These are phyloP conservation scores for Serinus canaria DNA, from an alignment of 2,113 vertebrate species.

Conservation along the genomic window DNA sequence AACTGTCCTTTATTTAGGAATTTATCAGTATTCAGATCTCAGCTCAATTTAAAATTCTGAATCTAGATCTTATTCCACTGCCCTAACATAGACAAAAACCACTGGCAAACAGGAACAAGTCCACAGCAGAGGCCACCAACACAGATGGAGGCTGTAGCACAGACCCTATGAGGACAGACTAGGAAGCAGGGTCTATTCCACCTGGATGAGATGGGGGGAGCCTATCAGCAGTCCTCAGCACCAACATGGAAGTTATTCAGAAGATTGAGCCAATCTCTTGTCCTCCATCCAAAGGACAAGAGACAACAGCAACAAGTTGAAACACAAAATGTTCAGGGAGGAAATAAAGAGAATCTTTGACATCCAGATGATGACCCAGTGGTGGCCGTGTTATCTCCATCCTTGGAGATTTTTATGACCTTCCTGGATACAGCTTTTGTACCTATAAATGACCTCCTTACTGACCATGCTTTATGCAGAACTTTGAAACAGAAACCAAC, in stretches of 20 bases:
- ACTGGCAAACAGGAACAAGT: background rate
- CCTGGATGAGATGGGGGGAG: background rate
- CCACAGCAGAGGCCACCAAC: background rate
- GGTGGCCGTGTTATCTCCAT: background rate
- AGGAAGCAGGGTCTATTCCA: background rate
- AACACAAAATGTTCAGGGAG: background rate
- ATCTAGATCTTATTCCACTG: background rate
- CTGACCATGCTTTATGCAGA: background rate
- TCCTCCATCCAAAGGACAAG: background rate
- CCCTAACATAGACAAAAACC: background rate
- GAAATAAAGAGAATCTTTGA: background rate
- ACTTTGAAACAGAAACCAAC: background rate
- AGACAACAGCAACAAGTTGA: background rate
- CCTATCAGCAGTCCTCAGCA: background rate
- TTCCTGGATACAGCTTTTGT: background rate
- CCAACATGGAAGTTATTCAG: background rate
- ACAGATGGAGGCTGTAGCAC: rapidly evolving
- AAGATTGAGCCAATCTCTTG: background rate
- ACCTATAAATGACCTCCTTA: background rate
- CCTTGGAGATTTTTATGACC: background rate
- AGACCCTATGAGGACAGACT: background rate
- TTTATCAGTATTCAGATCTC: background rate
- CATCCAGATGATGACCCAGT: background rate
- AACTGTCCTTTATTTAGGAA: background rate
- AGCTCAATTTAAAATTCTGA: background rate